Conservation (phyloP, 2,888 invertebrate species). For the Corythucha ciliata region DNA sequence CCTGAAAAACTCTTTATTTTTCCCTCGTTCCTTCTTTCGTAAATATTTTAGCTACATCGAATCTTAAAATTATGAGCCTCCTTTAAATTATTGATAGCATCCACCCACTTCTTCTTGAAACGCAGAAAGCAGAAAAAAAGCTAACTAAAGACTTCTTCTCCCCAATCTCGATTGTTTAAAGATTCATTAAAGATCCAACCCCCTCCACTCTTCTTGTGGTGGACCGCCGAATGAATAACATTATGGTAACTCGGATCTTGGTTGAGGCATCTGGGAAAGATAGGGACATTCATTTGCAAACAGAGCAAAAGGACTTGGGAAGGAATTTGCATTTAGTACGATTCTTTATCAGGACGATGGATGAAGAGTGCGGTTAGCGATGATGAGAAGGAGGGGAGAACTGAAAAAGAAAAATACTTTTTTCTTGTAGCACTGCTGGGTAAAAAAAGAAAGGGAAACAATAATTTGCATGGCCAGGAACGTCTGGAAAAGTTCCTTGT, state of each 20-base stretch:
- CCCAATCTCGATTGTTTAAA: too few species aligned
- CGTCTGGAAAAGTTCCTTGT: too few species aligned
- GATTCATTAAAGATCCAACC: slow-evolving; percentile 26
- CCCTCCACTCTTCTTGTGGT: neutral
- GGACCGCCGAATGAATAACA: slow-evolving; percentile 22
- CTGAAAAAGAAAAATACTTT: slow-evolving; percentile 10
- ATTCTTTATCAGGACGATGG: slow-evolving; percentile 24
- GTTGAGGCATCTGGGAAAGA: slow-evolving; percentile 13
- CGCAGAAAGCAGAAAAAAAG: too few species aligned
- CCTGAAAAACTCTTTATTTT: too few species aligned
- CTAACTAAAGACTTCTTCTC: too few species aligned
- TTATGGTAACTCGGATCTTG: slow-evolving; percentile 16
- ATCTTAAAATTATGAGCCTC: too few species aligned
- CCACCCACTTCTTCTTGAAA: too few species aligned
- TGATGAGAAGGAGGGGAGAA: slow-evolving; percentile 1
- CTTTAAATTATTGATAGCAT: too few species aligned
- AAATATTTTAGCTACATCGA: too few species aligned
- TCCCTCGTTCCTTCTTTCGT: too few species aligned
- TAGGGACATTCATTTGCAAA: slow-evolving; percentile 25
- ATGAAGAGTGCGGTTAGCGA: neutral
- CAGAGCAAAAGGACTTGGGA: slow-evolving; percentile 17
- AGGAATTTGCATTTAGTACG: slow-evolving; percentile 30
- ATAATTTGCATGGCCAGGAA: neutral
- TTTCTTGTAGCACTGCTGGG: neutral
- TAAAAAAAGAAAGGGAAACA: neutral